Evolutionary conservation across 2,888 invertebrate genomes (phyloP).

Genomic region (Hoplodrina blanda): DNA sequence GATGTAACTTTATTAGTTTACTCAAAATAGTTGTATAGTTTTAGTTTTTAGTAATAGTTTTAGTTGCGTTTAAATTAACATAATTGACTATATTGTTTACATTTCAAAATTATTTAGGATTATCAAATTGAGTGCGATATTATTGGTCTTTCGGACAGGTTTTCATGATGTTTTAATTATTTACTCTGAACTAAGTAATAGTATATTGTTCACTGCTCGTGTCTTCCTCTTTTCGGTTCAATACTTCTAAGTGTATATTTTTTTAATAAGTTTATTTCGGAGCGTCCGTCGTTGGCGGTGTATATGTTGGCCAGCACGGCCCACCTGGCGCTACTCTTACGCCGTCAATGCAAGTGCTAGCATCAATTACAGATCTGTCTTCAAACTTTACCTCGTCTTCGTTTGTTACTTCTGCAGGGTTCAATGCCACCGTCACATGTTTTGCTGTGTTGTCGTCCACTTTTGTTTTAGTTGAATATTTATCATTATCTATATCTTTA

Average conservation of each 20-base stretch:
- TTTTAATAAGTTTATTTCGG: background rate
- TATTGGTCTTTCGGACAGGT: no score
- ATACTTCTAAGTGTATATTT: background rate
- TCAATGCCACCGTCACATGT: no score
- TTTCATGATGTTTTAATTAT: no score
- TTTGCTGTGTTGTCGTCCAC: background rate
- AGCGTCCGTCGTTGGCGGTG: no score
- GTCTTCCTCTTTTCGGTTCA: no score
- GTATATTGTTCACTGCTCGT: no score
- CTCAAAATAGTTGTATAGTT: no score
- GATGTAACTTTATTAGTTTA: background rate
- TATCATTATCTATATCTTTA: background rate
- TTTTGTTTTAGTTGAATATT: background rate
- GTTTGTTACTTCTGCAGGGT: background rate
- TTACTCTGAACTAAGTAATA: no score
- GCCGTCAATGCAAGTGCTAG: rapidly evolving
- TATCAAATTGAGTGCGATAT: no score
- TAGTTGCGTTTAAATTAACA: background rate
- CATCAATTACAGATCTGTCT: background rate
- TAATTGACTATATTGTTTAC: no score
- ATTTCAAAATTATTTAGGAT: no score
- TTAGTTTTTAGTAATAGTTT: no score
- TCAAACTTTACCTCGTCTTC: background rate
- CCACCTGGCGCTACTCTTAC: rapidly evolving
- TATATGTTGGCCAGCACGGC: background rate